Base-by-base conservation (phyloP, 2,113 vertebrate genomes). In the Peromyscus californicus region DNA sequence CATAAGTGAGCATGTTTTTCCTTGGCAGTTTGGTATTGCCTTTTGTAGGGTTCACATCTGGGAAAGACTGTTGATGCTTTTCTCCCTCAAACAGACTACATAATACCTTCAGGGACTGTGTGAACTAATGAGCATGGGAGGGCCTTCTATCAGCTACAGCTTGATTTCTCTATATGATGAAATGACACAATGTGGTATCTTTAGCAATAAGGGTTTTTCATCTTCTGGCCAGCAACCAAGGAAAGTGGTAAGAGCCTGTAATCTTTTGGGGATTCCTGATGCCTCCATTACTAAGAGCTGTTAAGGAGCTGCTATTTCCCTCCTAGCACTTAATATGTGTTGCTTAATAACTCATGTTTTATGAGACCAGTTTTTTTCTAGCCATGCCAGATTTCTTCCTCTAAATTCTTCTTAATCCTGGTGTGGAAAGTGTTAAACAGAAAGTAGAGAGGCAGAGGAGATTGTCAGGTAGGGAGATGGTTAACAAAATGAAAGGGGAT, bases 61-160 rank as follows among this genome's bases (percentile, higher is more conserved):
- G 21, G 6, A 61, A 8, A 7, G 33, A 59, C n/a, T 13, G 4
- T 12, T 42, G 7, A 63, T 63, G 1, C 59, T 22, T 84, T 83
- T 16, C 45, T 84, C n/a, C 19, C 22, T 83, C 21, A 61, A 12
- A 0, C 59, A 63, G n/a, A n/a, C 24, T 63, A 16, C 15, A 63
- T 9, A 84, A 22, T 15, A 31, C 24, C 24, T 84, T 42, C 24
- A 42, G 26, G 33, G 10, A 24, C 51, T n/a, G 19, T 36, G 33
- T n/a, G 57, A 57, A n/a, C 19, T 31, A 45, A 19, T 4, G 0
- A 5, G 1, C 13, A 65, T 42, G 7, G 1, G 13, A 24, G 26
- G 3, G n/a, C 3, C 36, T 31, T 85, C 7, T 31, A 22, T 85
- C 24, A 42, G 7, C 17, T 65, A 42, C 8, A 31, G 39, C 5